Conservation (phyloP, 2,113 vertebrate species). For the Bombycilla garrulus region DNA sequence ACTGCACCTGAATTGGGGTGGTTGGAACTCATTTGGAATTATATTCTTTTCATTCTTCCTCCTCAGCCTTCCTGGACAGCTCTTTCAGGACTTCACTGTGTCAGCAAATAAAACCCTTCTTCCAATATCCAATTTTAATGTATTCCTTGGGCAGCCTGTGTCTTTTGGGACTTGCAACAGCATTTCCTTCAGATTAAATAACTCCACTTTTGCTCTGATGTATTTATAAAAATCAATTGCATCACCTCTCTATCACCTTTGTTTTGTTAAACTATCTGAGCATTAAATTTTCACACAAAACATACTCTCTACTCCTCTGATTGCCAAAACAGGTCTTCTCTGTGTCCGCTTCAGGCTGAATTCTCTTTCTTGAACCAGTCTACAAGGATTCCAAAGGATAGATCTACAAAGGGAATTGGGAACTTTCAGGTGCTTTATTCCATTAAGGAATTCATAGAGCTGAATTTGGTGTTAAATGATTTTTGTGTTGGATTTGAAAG, state of each 20-base stretch:
- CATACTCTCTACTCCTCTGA: not conserved
- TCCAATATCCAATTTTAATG: not conserved
- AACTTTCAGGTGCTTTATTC: not conserved
- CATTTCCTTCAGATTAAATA: not conserved
- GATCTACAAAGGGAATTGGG: not conserved
- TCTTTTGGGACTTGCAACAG: not conserved
- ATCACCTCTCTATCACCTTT: not conserved
- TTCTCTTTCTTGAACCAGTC: not conserved
- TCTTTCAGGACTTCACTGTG: not conserved
- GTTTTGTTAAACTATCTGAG: slow-evolving; percentile 18
- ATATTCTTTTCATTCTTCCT: not conserved
- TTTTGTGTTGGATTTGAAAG: not conserved
- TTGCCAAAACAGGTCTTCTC: not conserved
- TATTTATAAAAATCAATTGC: not conserved
- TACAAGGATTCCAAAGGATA: not conserved
- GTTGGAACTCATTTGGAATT: not conserved
- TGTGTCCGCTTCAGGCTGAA: not conserved
- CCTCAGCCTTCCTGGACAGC: not conserved
- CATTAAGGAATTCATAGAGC: not conserved
- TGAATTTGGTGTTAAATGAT: not conserved
- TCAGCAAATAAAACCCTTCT: not conserved
- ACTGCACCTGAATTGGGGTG: not conserved
- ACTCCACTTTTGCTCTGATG: not conserved
- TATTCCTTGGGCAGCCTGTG: not conserved
- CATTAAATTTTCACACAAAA: not conserved